phyloP scores from a whole-genome alignment of 2,797 vertebrate species.

The Myotis vivesi region DNA sequence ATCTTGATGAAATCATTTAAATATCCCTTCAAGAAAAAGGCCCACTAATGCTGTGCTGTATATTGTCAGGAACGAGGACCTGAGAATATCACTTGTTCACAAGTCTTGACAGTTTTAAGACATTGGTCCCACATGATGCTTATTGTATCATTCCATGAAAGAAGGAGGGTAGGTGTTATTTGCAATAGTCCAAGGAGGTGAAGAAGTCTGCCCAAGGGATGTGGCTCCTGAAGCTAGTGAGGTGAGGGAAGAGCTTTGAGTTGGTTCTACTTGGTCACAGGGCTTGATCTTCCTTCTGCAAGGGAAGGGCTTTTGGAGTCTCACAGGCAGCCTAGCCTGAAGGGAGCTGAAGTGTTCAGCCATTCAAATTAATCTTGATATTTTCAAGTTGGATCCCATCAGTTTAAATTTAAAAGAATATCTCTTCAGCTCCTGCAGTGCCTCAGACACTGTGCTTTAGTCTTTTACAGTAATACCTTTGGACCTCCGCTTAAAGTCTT shows the following conservation, averaged over 20 bases:
- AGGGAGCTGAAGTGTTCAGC: neutral
- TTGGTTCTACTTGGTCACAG: neutral
- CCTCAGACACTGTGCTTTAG: neutral
- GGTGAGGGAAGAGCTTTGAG: neutral
- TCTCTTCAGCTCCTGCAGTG: neutral
- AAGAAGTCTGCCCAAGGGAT: neutral
- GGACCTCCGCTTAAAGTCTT: neutral
- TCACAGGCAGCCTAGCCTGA: neutral
- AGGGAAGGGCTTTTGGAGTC: neutral
- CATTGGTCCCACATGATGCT: neutral
- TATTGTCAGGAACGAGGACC: neutral
- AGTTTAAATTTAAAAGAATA: neutral
- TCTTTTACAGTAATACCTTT: neutral
- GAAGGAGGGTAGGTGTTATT: neutral
- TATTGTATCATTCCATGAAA: neutral
- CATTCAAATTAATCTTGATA: neutral
- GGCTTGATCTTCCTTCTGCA: neutral
- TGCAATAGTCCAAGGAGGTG: neutral
- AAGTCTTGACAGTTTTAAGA: neutral
- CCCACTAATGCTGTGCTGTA: neutral
- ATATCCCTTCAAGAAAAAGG: neutral
- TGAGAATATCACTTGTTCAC: neutral
- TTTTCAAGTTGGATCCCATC: neutral
- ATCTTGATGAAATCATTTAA: constrained; percentile 34
- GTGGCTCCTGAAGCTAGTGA: neutral